A percentile compares a stretch with the other conserved stretches of the same genome.
Evolutionary conservation across 2,797 vertebrate genomes (phyloP).

Genomic region (Coendou prehensilis): DNA sequence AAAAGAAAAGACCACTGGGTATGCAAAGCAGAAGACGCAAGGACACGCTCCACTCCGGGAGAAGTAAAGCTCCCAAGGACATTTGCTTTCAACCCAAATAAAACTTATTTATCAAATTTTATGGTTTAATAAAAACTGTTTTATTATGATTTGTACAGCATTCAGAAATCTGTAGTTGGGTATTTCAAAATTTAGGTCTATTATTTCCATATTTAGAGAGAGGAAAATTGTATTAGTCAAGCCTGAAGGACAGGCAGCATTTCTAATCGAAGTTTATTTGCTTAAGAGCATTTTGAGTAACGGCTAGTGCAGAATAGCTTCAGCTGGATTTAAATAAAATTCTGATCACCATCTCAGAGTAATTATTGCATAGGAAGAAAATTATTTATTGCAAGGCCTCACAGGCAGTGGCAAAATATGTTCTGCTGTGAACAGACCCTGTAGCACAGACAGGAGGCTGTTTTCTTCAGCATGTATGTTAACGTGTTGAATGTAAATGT

Average conservation of each 20-base stretch:
- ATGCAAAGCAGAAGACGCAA: not conserved
- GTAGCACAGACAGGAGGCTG: not conserved
- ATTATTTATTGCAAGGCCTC: slow-evolving; percentile 65
- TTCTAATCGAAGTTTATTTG: slow-evolving; percentile 75
- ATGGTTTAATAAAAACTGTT: slow-evolving; percentile 48
- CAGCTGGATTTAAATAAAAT: slow-evolving; percentile 75
- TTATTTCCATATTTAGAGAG: slow-evolving; percentile 66
- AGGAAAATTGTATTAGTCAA: slow-evolving; percentile 67
- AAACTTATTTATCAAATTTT: slow-evolving; percentile 64
- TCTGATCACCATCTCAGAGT: slow-evolving; percentile 69
- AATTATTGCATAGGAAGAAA: slow-evolving; percentile 75
- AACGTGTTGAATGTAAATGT: slow-evolving; percentile 52
- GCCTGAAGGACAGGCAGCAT: slow-evolving; percentile 40
- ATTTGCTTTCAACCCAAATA: slow-evolving; percentile 13
- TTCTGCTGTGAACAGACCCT: not conserved
- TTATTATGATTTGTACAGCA: slow-evolving; percentile 70
- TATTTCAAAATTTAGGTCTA: slow-evolving; percentile 71
- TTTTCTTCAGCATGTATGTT: not conserved
- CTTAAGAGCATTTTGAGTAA: slow-evolving; percentile 64
- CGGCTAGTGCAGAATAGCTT: slow-evolving; percentile 33
- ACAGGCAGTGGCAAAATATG: not conserved
- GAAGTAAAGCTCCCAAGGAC: not conserved
- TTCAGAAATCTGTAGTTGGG: slow-evolving; percentile 67
- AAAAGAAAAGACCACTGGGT: not conserved
- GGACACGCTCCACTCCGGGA: not conserved